Base-by-base conservation (phyloP, 2,797 vertebrate species). In the Meriones psammophilus region DNA sequence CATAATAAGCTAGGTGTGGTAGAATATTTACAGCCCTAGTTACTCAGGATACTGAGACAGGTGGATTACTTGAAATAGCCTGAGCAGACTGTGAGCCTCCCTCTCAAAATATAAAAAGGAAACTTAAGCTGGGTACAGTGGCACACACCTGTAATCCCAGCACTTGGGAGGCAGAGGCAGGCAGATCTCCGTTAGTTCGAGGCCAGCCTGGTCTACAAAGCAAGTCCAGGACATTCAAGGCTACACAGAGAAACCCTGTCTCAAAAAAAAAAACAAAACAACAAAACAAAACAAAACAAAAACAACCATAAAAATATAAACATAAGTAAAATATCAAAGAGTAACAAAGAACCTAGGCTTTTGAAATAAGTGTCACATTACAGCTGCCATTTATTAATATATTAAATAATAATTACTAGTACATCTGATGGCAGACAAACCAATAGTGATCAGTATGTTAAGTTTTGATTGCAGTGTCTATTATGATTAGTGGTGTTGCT, bases 391-490 rank as follows among this genome's bases (percentile, higher is more conserved):
- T 85, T 33, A 54, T 79, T n/a, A 86, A 77, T 91, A 4, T 1
- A 60, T 46, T 83, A 95, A 71, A 66, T 68, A 74, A 46, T 87
- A 73, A 71, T 87, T 42, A 71, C 3, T 6, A 13, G 30, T 64
- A 83, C 68, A 5, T 76, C 10, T 76, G 74, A n/a, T 71, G 42
- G 79, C 33, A 69, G 42, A 17, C 39, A 46, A 50, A 56, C 50
- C 68, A 84, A 26, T 56, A 58, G 20, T 87, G 33, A 94, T 79
- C n/a, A 94, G 10, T 46, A 69, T 60, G 39, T 76, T 39, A 77
- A 69, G 81, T 64, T 96, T 91, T 93, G 39, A 46, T 85, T 17
- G 22, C 73, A 36, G 77, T 68, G 83, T 58, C 39, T 84, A 20
- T 94, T 84, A 80, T 24, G 92, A 15, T 73, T 64, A 56, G 8